Evolutionary conservation across 2,113 vertebrate species (phyloP).

Genomic region (Ammodytes marinus): DNA sequence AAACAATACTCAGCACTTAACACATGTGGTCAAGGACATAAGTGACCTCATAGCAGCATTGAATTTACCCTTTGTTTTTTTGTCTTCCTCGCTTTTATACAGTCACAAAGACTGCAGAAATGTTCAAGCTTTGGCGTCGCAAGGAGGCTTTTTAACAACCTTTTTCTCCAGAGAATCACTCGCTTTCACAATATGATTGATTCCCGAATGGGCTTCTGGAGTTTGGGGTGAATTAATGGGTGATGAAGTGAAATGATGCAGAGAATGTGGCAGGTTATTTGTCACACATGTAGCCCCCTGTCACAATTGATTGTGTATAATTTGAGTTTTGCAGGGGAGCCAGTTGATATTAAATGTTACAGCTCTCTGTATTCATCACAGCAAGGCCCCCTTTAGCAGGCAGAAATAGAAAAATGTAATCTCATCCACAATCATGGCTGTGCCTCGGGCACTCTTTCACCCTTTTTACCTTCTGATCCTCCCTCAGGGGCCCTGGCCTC

Average conservation of each 20-base stretch:
- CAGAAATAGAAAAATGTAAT: slow-evolving; percentile 85
- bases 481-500: slow-evolving; percentile 79
- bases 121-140: slow-evolving; percentile 2
- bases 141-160: slow-evolving; percentile 52
- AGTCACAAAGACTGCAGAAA: not conserved
- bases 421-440: slow-evolving; percentile 76
- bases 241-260: slow-evolving; percentile 78
- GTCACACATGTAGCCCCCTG: slow-evolving; percentile 72
- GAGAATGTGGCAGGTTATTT: slow-evolving; percentile 80
- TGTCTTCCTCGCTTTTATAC: not conserved
- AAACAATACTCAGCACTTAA: slow-evolving; percentile 60
- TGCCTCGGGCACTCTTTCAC: slow-evolving; percentile 82
- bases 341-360: slow-evolving; percentile 84
- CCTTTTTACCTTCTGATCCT: slow-evolving; percentile 80
- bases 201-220: slow-evolving; percentile 72
- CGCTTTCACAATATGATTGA: slow-evolving; percentile 76
- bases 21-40: slow-evolving; percentile 50
- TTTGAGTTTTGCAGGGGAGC: slow-evolving; percentile 80
- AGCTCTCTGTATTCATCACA: slow-evolving; percentile 81
- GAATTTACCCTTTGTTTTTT: slow-evolving; percentile 10
- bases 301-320: slow-evolving; percentile 83
- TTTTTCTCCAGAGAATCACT: slow-evolving; percentile 60
- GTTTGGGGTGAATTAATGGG: slow-evolving; percentile 78
- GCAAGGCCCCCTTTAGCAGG: slow-evolving; percentile 65
- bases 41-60: slow-evolving; percentile 38